Base-by-base conservation (phyloP, 2,113 vertebrate genomes). In the Dryoscopus gambensis region DNA sequence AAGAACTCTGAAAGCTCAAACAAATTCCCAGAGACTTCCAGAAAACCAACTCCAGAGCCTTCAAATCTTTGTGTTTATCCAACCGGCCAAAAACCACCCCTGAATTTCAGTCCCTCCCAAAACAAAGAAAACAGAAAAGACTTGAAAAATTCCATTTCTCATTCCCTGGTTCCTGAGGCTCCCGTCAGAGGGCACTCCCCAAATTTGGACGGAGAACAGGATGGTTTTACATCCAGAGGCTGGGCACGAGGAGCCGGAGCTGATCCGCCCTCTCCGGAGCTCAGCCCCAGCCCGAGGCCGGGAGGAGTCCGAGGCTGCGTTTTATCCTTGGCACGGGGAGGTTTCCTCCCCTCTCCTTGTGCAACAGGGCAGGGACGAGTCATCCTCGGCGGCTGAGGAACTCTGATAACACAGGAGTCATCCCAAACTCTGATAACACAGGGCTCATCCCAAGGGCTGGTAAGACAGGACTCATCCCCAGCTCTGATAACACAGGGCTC, bases 11-110 rank as follows among this genome's bases (percentile, higher is more conserved):
- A 82, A 65, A 75, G 3, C 27, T 87, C 73, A 4, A 70, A 40
- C 16, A 33, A n/a, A 44, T 78, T 57, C 46, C 39, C 22, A 42
- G 35, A 42, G 7, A 21, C 13, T 57, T 81, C 40, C 37, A 80
- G 25, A 64, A 91, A 60, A 30, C 3, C 5, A 1, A 30, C 1
- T 4, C 15, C 0, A 0, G 16, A 60, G 8, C 21, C 9, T 42
- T 46, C 12, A 68, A 67, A 82, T 17, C 6, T 13, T 39, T 15
- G 17, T 12, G 7, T 18, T 71, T 24, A 68, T 25, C 22, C 33
- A 22, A 9, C 35, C 33, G 40, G 33, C 6, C 2, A 2, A 47
- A 82, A 79, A 23, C 0, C 11, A 46, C 6, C 18, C 17, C 40
- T 10, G 53, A 60, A 60, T 40, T 64, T 65, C 70, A 27, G 18